Base-by-base conservation (phyloP, 2,888 invertebrate species). In the Athalia cordata region DNA sequence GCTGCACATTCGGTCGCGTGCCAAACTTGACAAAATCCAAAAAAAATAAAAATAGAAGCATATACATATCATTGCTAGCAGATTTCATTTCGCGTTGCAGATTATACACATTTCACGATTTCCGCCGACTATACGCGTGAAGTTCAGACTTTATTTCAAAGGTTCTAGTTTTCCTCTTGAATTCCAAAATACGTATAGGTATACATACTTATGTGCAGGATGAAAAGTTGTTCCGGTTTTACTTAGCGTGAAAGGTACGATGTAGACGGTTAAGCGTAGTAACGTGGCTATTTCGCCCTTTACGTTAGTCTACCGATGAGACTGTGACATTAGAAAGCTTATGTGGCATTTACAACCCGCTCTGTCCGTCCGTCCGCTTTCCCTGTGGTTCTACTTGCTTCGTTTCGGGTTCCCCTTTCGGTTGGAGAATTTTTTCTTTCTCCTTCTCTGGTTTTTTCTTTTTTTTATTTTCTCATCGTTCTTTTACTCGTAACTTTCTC, bases 1-100 rank as follows among this genome's bases (percentile, higher is more conserved):
- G 59, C 59, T 59, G 50, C 75, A 75, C 64, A 75, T 64, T 29
- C 29, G 88, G 90, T 89, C 90, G 90, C 90, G 90, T 90, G 90
- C 89, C 90, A 83, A 84, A 85, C 84, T 85, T 85, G 87, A 88
- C 87, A 68, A 5, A 5, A 5, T 6, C 29, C 6, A 49, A 68
- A 29, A 49, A 9, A 66, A 55, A 68, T 52, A 49, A 15, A 55
- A 49, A 29, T 1, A 29, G 29, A 29, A 29, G 29, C 29, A 29
- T 29, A 29, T 29, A 29, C 29, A 29, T 1, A 29, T 29, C 5
- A 13, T 8, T 55, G 1, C 55, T n/a, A n/a, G 5, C 62, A 4
- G 29, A 62, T 13, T 62, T 7, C 4, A 29, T 62, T 62, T 62
- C 15, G 8, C 62, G 7, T 62, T n/a, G 13, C 3, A 29, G 11